Evolutionary conservation across 2,113 vertebrate species (phyloP).

Genomic region (Laticauda colubrina): DNA sequence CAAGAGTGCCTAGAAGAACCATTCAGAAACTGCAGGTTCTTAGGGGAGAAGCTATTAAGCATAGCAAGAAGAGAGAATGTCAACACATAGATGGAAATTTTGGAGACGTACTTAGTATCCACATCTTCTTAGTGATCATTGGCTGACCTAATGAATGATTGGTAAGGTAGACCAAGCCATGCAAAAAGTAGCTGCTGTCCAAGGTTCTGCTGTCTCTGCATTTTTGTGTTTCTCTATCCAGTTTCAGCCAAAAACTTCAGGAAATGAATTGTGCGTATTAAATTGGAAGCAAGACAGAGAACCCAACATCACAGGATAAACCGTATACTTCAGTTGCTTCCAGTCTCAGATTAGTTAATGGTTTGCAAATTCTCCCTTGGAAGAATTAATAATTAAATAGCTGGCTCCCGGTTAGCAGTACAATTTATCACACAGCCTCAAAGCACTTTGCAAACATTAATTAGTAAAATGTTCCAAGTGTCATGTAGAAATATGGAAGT

Average conservation of each 20-base stretch:
- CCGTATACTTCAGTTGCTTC: not conserved
- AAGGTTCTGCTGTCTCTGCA: fast-evolving
- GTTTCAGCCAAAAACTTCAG: not conserved
- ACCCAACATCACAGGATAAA: not conserved
- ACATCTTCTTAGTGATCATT: not conserved
- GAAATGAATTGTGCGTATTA: not conserved
- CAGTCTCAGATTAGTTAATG: not conserved
- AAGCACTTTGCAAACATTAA: conserved; percentile 15
- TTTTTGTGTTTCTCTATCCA: not conserved
- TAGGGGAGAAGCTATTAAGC: not conserved
- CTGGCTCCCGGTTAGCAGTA: not conserved
- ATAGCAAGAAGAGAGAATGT: not conserved
- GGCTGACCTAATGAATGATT: not conserved
- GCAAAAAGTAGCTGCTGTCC: not conserved
- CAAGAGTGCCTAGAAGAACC: not conserved
- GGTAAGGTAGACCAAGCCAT: not conserved
- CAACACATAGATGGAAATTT: not conserved
- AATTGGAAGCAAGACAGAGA: not conserved
- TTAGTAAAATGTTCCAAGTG: not conserved
- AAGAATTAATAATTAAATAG: not conserved
- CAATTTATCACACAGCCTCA: not conserved
- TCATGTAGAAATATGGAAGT: not conserved
- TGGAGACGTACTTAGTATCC: not conserved
- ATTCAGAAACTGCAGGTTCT: not conserved
- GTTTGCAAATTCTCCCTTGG: not conserved